Percentiles rank a stretch among this genome's conserved stretches.
Evolutionary conservation across 2,888 invertebrate species (phyloP).

Genomic region (Stictocephala bisonia): DNA sequence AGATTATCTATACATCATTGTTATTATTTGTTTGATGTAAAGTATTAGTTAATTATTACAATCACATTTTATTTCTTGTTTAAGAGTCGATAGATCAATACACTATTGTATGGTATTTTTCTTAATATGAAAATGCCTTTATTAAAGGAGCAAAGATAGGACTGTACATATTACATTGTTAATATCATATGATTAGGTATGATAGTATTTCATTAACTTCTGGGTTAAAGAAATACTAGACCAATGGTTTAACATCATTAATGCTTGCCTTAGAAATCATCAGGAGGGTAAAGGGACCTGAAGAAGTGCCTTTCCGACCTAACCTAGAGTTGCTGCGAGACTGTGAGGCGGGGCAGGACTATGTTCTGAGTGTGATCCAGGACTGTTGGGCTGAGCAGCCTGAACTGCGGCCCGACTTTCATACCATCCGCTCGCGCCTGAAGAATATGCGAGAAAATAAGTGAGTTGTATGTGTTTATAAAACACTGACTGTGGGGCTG

Average conservation of each 20-base stretch:
- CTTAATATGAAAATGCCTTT: too few relatives aligned
- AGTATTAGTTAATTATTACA: too few relatives aligned
- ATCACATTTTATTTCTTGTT: too few relatives aligned
- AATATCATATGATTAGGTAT: background rate
- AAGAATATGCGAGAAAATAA: constrained; percentile 92
- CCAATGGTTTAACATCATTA: too few relatives aligned
- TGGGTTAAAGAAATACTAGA: constrained; percentile 22
- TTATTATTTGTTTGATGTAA: too few relatives aligned
- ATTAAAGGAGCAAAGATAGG: too few relatives aligned
- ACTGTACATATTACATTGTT: too few relatives aligned
- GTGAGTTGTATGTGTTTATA: constrained; percentile 68
- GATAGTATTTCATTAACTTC: background rate
- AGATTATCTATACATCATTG: too few relatives aligned
- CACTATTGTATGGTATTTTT: too few relatives aligned
- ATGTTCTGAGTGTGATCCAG: constrained; percentile 81
- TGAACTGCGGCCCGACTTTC: constrained; percentile 86
- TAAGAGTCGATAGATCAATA: too few relatives aligned
- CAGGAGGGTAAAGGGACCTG: constrained; percentile 79
- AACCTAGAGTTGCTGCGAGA: constrained; percentile 79
- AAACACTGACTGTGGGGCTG: too few relatives aligned
- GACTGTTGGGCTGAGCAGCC: constrained; percentile 94
- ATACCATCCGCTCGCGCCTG: constrained; percentile 78
- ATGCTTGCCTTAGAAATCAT: constrained; percentile 77
- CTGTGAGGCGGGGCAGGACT: constrained; percentile 80
- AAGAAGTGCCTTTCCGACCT: constrained; percentile 82